Conservation (phyloP, 2,113 vertebrate species). For the Mixornis gularis region DNA sequence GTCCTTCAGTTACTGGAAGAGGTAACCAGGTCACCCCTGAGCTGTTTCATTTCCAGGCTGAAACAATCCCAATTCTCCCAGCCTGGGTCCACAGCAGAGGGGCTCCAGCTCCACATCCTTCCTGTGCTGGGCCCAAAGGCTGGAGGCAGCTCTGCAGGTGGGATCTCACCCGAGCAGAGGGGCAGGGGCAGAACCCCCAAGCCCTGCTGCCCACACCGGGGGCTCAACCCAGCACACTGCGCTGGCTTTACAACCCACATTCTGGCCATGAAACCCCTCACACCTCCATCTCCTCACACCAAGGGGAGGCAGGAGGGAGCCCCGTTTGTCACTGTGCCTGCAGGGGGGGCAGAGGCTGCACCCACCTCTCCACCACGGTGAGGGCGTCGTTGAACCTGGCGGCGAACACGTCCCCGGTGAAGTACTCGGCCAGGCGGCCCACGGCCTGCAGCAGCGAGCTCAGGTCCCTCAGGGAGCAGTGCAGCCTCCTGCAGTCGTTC, state of each 20-base stretch:
- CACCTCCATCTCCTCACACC: background rate
- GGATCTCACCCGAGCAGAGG: background rate
- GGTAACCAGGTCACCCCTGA: background rate
- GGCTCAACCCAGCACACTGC: background rate
- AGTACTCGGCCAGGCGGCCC: conserved; percentile 91
- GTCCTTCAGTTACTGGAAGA: background rate
- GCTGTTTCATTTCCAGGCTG: background rate
- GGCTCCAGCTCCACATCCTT: background rate
- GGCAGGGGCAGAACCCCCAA: background rate
- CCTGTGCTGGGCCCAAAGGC: background rate
- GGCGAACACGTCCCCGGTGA: conserved; percentile 90
- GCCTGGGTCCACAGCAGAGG: background rate
- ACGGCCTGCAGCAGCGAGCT: conserved; percentile 94
- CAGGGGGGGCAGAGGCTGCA: rapidly evolving
- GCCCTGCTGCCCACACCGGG: rapidly evolving
- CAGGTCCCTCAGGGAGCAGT: conserved; percentile 92
- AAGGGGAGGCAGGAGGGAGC: background rate
- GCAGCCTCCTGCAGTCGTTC: conserved; percentile 90
- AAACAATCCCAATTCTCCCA: background rate
- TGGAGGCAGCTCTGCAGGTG: background rate
- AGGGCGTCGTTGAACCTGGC: conserved; percentile 87
- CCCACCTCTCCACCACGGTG: conserved; percentile 92
- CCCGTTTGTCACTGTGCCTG: background rate
- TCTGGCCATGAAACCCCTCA: rapidly evolving
- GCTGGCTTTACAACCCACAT: rapidly evolving